Conservation (phyloP, 2,797 vertebrate species). For the Etheostoma nigrum region DNA sequence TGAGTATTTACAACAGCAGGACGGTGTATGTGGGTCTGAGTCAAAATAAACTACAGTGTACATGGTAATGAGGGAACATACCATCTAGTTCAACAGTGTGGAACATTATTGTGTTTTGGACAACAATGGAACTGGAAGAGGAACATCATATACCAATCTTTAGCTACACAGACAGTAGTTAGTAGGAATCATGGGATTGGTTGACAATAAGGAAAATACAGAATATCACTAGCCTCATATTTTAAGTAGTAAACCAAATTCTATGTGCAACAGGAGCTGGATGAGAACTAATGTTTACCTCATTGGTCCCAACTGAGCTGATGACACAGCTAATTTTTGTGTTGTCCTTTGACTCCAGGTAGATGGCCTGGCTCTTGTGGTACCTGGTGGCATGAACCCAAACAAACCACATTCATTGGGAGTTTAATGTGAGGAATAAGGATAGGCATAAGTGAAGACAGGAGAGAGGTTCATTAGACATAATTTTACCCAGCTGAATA, state of each 20-base stretch:
- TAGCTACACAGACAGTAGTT: background rate
- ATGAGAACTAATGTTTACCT: constrained; percentile 84
- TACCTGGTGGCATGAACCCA: constrained; percentile 86
- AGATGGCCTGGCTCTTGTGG: constrained; percentile 99
- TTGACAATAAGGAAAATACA: background rate
- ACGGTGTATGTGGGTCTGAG: background rate
- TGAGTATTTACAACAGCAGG: constrained; percentile 3
- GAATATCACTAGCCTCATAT: background rate
- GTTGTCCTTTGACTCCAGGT: constrained; percentile 98
- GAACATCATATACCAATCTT: background rate
- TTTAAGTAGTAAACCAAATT: background rate
- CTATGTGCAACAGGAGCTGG: background rate
- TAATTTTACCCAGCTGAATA: constrained; percentile 45
- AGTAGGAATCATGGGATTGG: background rate
- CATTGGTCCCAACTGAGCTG: constrained; percentile 98
- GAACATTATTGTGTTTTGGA: constrained; percentile 5
- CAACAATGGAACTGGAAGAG: background rate
- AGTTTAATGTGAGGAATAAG: constrained; percentile 3
- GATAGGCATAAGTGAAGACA: constrained; percentile 9
- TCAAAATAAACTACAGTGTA: constrained; percentile 6
- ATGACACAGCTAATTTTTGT: constrained; percentile 99
- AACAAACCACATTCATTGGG: constrained; percentile 15
- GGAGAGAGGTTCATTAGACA: constrained; percentile 31
- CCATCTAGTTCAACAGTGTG: background rate
- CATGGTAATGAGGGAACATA: background rate